Base-by-base conservation (phyloP, 2,797 vertebrate species). In the Uromys caudimaculatus region DNA sequence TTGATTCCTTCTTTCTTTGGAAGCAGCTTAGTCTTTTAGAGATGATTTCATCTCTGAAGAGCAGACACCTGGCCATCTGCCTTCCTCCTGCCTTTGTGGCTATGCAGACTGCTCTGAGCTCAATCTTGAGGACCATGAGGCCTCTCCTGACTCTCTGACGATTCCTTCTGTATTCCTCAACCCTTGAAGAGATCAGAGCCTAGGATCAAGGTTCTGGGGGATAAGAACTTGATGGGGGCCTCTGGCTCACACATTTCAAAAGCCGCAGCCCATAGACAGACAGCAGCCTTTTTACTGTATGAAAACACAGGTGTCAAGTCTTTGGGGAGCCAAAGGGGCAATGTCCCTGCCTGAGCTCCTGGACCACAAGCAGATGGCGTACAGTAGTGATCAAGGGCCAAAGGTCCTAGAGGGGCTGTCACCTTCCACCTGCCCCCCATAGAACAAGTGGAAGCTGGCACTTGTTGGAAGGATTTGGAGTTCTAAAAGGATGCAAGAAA, bases 11-110 rank as follows among this genome's bases (percentile, higher is more conserved):
- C 62, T 85, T 67, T 82, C 95, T 95, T 90, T 95, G 67, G 50
- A 79, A 96, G 91, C 3, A 77, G 71, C 41, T 81, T 64, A 91
- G 94, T 87, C 76, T 94, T 96, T 62, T 17, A 90, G 47, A 96
- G 94, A 77, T 13, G 90, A 77, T 82, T 82, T 84, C 23, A 29
- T 56, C 47, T 38, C 58, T 0, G 0, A 0, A 13, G 12, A 11
- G 47, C 58, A 7, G 50, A 38, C 9, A 9, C 27, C 58, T 85
- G 54, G 2, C 56, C 23, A 17, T 5, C 24, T 35, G 16, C n/a
- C 12, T 24, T 5, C 89, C 3, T 2, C 71, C 64, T 19, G 19
- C n/a, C 24, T 7, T 9, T n/a, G 4, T 47, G 38, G 6, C 3
- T 10, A 1, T 24, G 1, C 41, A 47, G 62, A 29, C 27, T 75